These are phyloP conservation scores for Lophochroa leadbeateri DNA, from an alignment of 2,113 vertebrate genomes.

Conservation along the genomic window DNA sequence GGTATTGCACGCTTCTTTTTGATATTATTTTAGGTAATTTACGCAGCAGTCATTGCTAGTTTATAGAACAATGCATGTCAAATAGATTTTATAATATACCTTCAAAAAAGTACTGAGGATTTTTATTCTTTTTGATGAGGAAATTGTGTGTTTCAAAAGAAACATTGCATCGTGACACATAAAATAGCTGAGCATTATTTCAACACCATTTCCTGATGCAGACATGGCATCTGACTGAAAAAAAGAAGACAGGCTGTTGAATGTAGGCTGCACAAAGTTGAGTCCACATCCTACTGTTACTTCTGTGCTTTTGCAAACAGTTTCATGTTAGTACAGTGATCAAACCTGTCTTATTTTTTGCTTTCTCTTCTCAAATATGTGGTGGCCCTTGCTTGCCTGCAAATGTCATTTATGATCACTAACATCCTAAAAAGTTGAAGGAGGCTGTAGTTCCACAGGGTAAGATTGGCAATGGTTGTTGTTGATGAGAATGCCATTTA, in stretches of 20 bases:
- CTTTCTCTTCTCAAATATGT: not conserved
- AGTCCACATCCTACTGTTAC: not conserved
- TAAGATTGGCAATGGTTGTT: not conserved
- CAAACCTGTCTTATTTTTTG: not conserved
- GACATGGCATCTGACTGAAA: not conserved
- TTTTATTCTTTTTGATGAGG: not conserved
- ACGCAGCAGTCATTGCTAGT: not conserved
- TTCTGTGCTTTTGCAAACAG: not conserved
- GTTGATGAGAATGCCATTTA: not conserved
- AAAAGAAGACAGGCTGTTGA: not conserved
- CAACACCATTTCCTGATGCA: not conserved
- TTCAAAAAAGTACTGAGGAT: not conserved
- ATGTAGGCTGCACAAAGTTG: not conserved
- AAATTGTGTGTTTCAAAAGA: constrained; percentile 4
- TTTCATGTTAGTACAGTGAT: not conserved
- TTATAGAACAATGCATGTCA: not conserved
- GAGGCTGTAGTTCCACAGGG: not conserved
- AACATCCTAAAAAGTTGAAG: not conserved
- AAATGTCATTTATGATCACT: not conserved
- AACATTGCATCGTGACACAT: not conserved
- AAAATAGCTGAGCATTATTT: not conserved
- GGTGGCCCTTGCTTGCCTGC: not conserved
- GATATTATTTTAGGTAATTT: not conserved
- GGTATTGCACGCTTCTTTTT: not conserved
- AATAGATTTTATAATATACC: not conserved